Evolutionary conservation across 2,113 vertebrate genomes (phyloP).

Genomic region (Circaetus cinerascens): DNA sequence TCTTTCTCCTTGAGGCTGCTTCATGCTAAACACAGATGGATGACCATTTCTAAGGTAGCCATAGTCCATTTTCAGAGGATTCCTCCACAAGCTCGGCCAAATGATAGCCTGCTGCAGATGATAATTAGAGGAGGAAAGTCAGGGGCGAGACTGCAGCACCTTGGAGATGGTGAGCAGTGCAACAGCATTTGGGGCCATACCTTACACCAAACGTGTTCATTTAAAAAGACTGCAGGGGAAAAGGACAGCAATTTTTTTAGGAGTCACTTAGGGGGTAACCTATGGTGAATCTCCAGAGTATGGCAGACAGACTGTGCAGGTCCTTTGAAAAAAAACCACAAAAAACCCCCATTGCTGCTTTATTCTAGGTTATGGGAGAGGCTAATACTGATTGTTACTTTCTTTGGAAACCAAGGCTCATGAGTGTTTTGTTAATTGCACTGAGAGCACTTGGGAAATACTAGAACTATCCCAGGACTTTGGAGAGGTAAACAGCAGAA

Average conservation of each 20-base stretch:
- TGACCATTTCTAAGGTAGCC: neutral
- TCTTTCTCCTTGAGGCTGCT: neutral
- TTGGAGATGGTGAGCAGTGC: neutral
- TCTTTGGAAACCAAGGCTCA: neutral
- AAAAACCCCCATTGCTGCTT: neutral
- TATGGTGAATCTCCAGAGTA: neutral
- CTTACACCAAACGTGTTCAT: neutral
- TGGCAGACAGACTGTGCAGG: fast-evolving
- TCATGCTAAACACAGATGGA: neutral
- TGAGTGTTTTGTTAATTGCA: neutral
- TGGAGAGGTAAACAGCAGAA: neutral
- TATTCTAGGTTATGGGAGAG: neutral
- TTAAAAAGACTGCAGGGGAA: neutral
- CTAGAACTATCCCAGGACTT: neutral
- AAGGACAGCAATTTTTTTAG: neutral
- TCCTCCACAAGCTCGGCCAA: neutral
- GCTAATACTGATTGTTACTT: neutral
- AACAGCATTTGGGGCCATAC: neutral
- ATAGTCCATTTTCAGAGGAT: neutral
- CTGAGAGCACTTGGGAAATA: neutral
- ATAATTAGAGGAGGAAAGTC: neutral
- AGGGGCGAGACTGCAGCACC: neutral
- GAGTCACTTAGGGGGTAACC: neutral
- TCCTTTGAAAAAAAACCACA: neutral
- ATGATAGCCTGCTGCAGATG: neutral